These are phyloP conservation scores for Eubucco bourcierii DNA, from an alignment of 2,113 vertebrate genomes.

Conservation along the genomic window DNA sequence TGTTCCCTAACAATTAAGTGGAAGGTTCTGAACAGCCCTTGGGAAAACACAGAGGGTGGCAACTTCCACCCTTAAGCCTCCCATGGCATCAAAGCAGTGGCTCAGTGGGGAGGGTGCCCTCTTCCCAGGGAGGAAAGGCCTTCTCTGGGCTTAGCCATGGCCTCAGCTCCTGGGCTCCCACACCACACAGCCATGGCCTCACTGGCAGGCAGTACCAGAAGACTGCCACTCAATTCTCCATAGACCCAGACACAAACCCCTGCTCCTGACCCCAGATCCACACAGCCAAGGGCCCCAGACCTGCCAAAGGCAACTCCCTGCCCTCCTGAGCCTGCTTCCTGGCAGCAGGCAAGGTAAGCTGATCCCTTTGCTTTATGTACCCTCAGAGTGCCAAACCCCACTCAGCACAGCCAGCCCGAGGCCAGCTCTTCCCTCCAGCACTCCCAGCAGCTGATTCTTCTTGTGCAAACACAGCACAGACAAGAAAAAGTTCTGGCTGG, in stretches of 20 bases:
- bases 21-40: neutral
- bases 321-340: neutral
- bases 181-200: neutral
- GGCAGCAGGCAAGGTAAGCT: neutral
- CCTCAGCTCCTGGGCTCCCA: neutral
- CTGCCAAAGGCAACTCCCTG: neutral
- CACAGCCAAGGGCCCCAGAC: neutral
- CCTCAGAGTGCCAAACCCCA: neutral
- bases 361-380: neutral
- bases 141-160: neutral
- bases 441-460: neutral
- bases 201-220: neutral
- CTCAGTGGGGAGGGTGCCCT: neutral
- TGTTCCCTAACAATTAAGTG: neutral
- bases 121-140: neutral
- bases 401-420: neutral
- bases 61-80: neutral
- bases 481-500: neutral
- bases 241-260: accelerated
- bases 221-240: neutral
- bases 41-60: neutral
- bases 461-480: neutral
- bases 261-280: neutral
- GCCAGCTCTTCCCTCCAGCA: neutral
- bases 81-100: neutral